A percentile compares a stretch with the other conserved stretches of the same genome.
These are phyloP conservation scores for Poeciliopsis prolifica DNA, from an alignment of 2,113 vertebrate genomes.

Conservation along the genomic window DNA sequence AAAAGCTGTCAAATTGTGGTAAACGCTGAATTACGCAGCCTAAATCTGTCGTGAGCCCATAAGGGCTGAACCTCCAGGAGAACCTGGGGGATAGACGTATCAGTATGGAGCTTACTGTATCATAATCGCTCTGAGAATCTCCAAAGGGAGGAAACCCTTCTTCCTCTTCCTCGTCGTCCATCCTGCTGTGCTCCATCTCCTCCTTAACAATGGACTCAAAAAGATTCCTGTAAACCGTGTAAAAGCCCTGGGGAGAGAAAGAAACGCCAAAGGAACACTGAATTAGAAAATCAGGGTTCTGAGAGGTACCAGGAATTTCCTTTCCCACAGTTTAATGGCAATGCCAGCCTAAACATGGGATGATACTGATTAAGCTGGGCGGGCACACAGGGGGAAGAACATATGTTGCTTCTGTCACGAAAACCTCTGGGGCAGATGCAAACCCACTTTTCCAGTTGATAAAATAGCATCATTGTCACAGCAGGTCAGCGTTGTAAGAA, in stretches of 20 bases:
- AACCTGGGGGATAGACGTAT: not conserved
- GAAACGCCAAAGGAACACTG: not conserved
- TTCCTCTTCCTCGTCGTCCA: slow-evolving; percentile 79
- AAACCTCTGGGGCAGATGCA: not conserved
- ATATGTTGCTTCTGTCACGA: not conserved
- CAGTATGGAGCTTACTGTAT: slow-evolving; percentile 81
- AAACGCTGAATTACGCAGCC: no score
- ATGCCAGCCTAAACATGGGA: not conserved
- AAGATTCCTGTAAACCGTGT: slow-evolving; percentile 87
- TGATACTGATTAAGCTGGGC: not conserved
- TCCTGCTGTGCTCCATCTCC: slow-evolving; percentile 84
- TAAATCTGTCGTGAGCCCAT: not conserved
- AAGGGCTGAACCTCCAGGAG: not conserved
- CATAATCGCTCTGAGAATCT: slow-evolving; percentile 92
- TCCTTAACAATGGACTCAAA: slow-evolving; percentile 92
- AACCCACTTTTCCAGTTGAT: no score
- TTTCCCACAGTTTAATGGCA: slow-evolving; percentile 7
- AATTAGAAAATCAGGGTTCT: slow-evolving; percentile 20
- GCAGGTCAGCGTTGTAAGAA: no score
- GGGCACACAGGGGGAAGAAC: not conserved
- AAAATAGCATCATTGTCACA: no score
- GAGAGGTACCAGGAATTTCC: slow-evolving; percentile 8
- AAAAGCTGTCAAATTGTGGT: no score
- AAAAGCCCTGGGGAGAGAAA: slow-evolving; percentile 85
- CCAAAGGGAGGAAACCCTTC: slow-evolving; percentile 90